Base-by-base conservation (phyloP, 2,113 vertebrate species). In the Pteruthius melanotis region DNA sequence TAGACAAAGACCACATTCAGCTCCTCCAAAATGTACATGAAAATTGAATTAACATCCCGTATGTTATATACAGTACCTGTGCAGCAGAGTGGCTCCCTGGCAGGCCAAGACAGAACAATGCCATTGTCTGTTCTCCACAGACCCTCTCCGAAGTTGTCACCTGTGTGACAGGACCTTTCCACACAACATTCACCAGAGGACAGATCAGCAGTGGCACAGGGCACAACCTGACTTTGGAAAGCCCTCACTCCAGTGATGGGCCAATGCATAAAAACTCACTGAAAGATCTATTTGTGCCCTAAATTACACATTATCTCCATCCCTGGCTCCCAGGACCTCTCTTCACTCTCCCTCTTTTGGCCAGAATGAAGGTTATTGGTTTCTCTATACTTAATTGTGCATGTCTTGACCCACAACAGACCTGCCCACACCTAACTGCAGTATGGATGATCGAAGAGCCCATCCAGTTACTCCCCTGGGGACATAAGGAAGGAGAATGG, bases 1-100 rank as follows among this genome's bases (percentile, higher is more conserved):
- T 79, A 94, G 56, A 96, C 96, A 96, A 97, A 96, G 88, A 24
- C 90, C 61, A 82, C 94, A 96, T 97, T 97, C 90, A 97, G 45
- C 45, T 82, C 65, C 82, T 89, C 57, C 45, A 89, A 95, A 94
- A 95, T 59, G 83, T 87, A 95, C 86, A 87, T 21, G 88, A 96
- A 95, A 90, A 84, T 66, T 79, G 77, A 93, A 89, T 92, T 96
- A 93, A 69, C 72, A 18, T 82, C 69, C 69, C 2, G 4, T 57
- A 50, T 75, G 49, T 63, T 89, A 79, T 49, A 68, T 75, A 84
- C 76, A 76, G 90, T 96, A 96, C 95, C 95, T 96, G 92, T 47
- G 44, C 86, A 91, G 60, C 1, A 2, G 65, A 94, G 86, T 0
- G 0, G 61, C 57, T 94, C 80, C 80, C 53, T 78, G 89, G 21